Base-by-base conservation (phyloP, 2,797 vertebrate genomes). In the Neostethus bicornis region DNA sequence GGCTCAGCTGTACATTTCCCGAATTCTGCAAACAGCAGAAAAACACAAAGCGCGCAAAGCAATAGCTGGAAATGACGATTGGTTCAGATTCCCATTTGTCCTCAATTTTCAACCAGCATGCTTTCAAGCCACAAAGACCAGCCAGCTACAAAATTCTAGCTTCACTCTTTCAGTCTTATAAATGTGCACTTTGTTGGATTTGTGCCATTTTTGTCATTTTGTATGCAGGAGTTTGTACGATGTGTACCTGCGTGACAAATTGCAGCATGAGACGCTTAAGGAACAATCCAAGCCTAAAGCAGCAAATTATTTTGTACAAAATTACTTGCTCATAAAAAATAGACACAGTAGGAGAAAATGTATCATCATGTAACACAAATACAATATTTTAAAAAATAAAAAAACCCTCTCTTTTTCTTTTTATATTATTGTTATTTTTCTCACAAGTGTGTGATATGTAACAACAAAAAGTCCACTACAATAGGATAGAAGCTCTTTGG, bases 231-330 rank as follows among this genome's bases (percentile, higher is more conserved):
- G 29, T 34, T 41, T 48, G 48, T 46, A 58, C 51, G 67, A 34
- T 46, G 56, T 42, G 39, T 42, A 45, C 4, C 2, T 21, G 49
- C 37, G 41, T 66, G 61, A 78, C 54, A 80, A 70, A 78, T 50
- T 52, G 59, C 57, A 32, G 52, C 67, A 51, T 37, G 34, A 48
- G 3, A 28, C 29, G 31, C 39, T 44, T 29, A 32, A 42, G 50
- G 20, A 37, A 61, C 17, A 32, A 51, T 39, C 61, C 59, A 49
- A 51, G 51, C 64, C 42, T 56, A 61, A 60, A 77, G 68, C n/a
- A n/a, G n/a, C n/a, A n/a, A n/a, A n/a, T n/a, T n/a, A n/a, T n/a
- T n/a, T n/a, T n/a, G n/a, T n/a, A n/a, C n/a, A n/a, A n/a, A n/a
- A n/a, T 9, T 10, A 4, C 39, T 13, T 1, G 1, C 28, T 59